A percentile compares a stretch with the other conserved stretches of the same genome.
Evolutionary conservation across 1,140 invertebrate species (phyloP).

Genomic region (Drosophila malerkotliana): DNA sequence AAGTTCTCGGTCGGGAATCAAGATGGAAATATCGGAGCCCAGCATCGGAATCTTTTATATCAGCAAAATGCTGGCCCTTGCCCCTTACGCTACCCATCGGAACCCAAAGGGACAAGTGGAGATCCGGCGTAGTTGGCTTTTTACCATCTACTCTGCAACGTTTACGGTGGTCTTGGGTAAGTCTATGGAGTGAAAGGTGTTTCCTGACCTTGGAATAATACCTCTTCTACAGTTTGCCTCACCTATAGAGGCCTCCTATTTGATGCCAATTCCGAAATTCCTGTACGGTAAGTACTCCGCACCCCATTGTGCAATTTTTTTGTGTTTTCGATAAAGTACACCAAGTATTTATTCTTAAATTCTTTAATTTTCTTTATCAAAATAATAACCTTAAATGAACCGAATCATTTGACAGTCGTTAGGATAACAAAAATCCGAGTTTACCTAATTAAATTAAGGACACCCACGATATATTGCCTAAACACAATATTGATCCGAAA

Average conservation of each 20-base stretch:
- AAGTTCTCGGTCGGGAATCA: constrained; percentile 4
- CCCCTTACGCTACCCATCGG: constrained; percentile 78
- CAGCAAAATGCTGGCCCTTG: constrained; percentile 85
- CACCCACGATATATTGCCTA: not conserved
- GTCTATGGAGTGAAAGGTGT: not conserved
- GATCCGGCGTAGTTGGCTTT: constrained; percentile 84
- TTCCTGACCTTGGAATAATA: not conserved
- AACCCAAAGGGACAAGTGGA: constrained; percentile 67
- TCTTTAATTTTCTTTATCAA: not conserved
- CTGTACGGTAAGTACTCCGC: constrained; percentile 70
- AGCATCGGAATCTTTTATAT: constrained; percentile 84
- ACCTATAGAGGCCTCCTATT: constrained; percentile 77
- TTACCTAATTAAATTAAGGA: not conserved
- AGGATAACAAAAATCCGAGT: not conserved
- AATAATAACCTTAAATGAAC: not conserved
- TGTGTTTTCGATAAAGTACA: not conserved
- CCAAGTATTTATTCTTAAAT: not conserved
- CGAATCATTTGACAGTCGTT: not conserved
- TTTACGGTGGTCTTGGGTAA: constrained; percentile 70
- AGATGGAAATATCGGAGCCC: constrained; percentile 77
- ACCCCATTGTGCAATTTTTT: not conserved
- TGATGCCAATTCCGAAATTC: constrained; percentile 76
- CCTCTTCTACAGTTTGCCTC: constrained; percentile 52
- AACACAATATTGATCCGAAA: not conserved
- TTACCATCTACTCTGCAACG: constrained; percentile 84